Evolutionary conservation across 1,140 invertebrate genomes (phyloP).

Genomic region (Bombus vancouverensis): DNA sequence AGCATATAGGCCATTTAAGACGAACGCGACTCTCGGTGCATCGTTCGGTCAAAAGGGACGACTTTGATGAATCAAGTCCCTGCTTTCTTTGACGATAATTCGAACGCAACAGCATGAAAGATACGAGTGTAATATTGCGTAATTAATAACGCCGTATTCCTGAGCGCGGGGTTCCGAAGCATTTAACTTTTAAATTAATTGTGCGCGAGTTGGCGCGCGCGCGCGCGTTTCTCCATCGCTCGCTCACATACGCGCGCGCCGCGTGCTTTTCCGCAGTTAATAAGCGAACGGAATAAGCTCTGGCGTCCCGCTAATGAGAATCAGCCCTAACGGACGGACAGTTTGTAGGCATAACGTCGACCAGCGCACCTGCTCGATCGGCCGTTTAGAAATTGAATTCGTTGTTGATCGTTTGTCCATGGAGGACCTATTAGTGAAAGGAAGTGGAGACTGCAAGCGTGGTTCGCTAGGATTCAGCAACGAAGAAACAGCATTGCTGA

Average conservation of each 20-base stretch:
- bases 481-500: conserved; percentile 35
- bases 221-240: background rate
- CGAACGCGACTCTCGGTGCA: background rate
- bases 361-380: conserved; percentile 43
- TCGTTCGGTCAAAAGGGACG: background rate
- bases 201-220: background rate
- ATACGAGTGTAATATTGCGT: conserved; percentile 36
- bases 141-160: conserved; percentile 41
- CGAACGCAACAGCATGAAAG: conserved; percentile 45
- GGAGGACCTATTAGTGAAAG: conserved; percentile 63
- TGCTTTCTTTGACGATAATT: conserved; percentile 43
- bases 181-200: conserved; percentile 53
- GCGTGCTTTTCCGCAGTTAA: conserved; percentile 44
- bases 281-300: conserved; percentile 56
- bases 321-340: conserved; percentile 44
- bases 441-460: conserved; percentile 25
- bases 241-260: background rate
- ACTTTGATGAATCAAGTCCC: conserved; percentile 46
- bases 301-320: conserved; percentile 57
- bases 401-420: conserved; percentile 50
- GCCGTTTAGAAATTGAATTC: conserved; percentile 62
- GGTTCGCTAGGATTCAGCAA: background rate
- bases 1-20: background rate
- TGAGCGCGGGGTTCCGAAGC: conserved; percentile 18
- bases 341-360: conserved; percentile 52